These are phyloP conservation scores for Conchocele bisecta DNA, from an alignment of 2,888 invertebrate species.

Conservation along the genomic window DNA sequence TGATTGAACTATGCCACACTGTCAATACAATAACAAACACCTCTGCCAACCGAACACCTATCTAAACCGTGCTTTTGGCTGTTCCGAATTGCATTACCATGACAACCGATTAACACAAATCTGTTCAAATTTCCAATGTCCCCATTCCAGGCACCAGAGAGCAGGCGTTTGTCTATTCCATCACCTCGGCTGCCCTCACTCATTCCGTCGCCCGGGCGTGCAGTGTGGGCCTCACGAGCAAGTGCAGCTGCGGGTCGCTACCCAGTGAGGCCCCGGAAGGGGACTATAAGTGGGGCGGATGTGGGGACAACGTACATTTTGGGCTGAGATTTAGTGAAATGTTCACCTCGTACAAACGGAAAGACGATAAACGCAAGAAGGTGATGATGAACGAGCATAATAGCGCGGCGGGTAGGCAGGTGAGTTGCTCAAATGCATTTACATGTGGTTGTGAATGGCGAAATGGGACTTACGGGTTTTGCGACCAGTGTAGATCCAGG, in stretches of 20 bases:
- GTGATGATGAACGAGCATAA: constrained; percentile 92
- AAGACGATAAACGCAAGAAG: constrained; percentile 72
- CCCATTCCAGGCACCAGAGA: constrained; percentile 89
- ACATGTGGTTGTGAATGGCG: too few species aligned
- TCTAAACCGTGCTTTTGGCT: too few species aligned
- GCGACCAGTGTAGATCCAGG: too few species aligned
- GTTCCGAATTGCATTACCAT: too few species aligned
- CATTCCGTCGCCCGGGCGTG: constrained; percentile 91
- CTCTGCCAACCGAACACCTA: too few species aligned
- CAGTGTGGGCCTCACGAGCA: constrained; percentile 88
- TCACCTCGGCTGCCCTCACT: constrained; percentile 90
- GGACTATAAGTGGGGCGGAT: constrained; percentile 93
- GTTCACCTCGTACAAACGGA: constrained; percentile 80
- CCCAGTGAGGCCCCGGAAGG: constrained; percentile 88
- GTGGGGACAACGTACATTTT: constrained; percentile 88
- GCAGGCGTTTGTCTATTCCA: constrained; percentile 92
- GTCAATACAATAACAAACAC: too few species aligned
- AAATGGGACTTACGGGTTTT: too few species aligned
- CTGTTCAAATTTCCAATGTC: not conserved
- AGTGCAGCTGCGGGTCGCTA: constrained; percentile 91
- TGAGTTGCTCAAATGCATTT: too few species aligned
- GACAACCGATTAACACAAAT: not conserved
- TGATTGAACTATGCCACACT: too few species aligned
- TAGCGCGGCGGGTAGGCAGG: constrained; percentile 90
- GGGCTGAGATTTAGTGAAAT: constrained; percentile 73